These are phyloP conservation scores for Patiria pectinifera DNA, from an alignment of 53 echinoderm and acorn worm species.

Conservation along the genomic window DNA sequence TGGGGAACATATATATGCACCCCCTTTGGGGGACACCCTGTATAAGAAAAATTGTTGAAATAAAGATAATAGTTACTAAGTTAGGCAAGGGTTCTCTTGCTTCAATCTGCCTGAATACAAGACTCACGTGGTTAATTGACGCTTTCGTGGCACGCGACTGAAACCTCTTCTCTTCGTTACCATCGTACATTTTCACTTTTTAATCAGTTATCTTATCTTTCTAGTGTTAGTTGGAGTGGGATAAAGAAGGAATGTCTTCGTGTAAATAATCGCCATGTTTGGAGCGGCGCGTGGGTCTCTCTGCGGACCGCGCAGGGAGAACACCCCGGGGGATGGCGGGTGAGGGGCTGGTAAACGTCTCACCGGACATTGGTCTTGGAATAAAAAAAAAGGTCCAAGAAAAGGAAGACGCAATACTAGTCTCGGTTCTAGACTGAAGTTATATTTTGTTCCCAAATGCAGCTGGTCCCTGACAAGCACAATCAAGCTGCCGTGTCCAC, in stretches of 20 bases:
- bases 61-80: too few relatives aligned
- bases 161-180: not conserved
- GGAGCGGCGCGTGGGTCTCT: not conserved
- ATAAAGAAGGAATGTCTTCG: constrained; percentile 2
- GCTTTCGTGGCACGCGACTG: constrained; percentile 20
- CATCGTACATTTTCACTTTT: not conserved
- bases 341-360: not conserved
- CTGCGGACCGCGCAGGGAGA: not conserved
- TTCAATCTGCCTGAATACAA: not conserved
- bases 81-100: too few relatives aligned
- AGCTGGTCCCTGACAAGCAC: too few relatives aligned
- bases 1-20: too few relatives aligned
- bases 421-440: too few relatives aligned
- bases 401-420: too few relatives aligned
- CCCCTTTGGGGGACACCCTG: too few relatives aligned
- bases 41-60: too few relatives aligned
- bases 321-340: not conserved
- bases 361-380: not conserved
- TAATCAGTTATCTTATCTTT: constrained; percentile 30
- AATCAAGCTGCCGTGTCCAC: too few relatives aligned
- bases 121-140: not conserved
- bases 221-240: constrained; percentile 27
- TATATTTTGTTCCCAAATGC: too few relatives aligned
- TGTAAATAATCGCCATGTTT: constrained; percentile 35
- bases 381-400: too few relatives aligned